phyloP scores from a whole-genome alignment of 2,888 invertebrate species.

The Habrosyne pyritoides region DNA sequence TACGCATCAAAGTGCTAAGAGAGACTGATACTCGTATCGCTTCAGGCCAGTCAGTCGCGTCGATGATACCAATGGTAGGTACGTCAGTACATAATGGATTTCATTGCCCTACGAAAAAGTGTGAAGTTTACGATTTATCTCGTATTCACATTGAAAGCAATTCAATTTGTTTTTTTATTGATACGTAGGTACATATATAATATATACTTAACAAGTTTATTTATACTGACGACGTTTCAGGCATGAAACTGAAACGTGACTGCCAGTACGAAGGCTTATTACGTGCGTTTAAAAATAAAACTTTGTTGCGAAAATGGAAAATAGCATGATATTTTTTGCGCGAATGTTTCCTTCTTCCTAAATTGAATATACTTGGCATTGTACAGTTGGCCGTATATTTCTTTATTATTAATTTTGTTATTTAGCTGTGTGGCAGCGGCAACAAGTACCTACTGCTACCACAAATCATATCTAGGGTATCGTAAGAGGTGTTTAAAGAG shows the following conservation, averaged over 20 bases:
- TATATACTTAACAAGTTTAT: background rate
- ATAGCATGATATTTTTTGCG: background rate
- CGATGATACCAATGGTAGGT: constrained; percentile 4
- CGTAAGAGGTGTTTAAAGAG: no score
- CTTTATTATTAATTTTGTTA: no score
- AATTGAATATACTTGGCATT: no score
- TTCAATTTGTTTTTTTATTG: background rate
- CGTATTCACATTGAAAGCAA: constrained; percentile 1
- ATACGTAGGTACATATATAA: background rate
- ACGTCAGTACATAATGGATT: background rate
- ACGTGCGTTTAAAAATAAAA: background rate
- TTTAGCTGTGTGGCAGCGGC: no score
- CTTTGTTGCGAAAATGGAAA: background rate
- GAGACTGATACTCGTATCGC: constrained; percentile 6
- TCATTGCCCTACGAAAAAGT: background rate
- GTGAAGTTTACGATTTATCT: constrained; percentile 2
- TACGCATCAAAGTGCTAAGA: constrained; percentile 8
- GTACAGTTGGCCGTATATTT: no score
- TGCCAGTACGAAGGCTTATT: background rate
- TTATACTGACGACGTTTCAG: background rate
- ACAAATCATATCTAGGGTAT: no score
- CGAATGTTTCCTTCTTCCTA: background rate
- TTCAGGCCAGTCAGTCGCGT: background rate
- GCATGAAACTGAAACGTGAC: background rate
- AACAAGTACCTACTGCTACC: no score